Evolutionary conservation across 2,113 vertebrate species (phyloP).

Genomic region (Crotalus viridis): DNA sequence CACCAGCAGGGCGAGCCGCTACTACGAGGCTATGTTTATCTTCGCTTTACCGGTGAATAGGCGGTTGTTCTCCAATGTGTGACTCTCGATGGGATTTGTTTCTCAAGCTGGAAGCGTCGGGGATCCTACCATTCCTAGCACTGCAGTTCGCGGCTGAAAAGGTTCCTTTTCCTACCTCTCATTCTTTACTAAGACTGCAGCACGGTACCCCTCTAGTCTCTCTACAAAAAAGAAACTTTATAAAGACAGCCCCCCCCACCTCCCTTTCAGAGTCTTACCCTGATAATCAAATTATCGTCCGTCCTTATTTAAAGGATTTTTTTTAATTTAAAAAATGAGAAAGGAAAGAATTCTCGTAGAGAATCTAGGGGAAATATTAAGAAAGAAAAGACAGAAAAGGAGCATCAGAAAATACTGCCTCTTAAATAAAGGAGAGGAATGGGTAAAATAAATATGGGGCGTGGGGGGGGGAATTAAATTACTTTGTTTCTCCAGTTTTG

Average conservation of each 20-base stretch:
- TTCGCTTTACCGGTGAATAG: constrained; percentile 61
- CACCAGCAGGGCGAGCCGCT: constrained; percentile 69
- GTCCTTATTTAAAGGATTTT: constrained; percentile 49
- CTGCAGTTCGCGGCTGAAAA: constrained; percentile 48
- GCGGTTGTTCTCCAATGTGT: constrained; percentile 65
- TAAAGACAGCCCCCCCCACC: constrained; percentile 17
- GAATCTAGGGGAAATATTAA: neutral
- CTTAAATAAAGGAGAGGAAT: constrained; percentile 45
- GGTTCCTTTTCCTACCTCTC: constrained; percentile 23
- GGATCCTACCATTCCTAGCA: constrained; percentile 56
- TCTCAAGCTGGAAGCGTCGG: constrained; percentile 62
- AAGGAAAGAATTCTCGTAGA: neutral
- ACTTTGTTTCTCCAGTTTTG: constrained; percentile 52
- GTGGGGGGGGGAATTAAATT: constrained; percentile 48
- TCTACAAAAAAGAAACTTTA: constrained; percentile 40
- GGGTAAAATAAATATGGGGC: constrained; percentile 26
- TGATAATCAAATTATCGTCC: constrained; percentile 68
- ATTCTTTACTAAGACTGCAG: constrained; percentile 48
- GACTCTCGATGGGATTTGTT: constrained; percentile 62
- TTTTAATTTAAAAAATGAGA: neutral
- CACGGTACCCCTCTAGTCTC: constrained; percentile 35
- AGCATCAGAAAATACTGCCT: constrained; percentile 53
- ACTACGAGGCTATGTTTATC: constrained; percentile 66
- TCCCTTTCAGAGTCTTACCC: constrained; percentile 37
- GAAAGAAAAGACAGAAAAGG: constrained; percentile 32